These are phyloP conservation scores for Bombus fervidus DNA, from an alignment of 1,140 invertebrate genomes.

Conservation along the genomic window DNA sequence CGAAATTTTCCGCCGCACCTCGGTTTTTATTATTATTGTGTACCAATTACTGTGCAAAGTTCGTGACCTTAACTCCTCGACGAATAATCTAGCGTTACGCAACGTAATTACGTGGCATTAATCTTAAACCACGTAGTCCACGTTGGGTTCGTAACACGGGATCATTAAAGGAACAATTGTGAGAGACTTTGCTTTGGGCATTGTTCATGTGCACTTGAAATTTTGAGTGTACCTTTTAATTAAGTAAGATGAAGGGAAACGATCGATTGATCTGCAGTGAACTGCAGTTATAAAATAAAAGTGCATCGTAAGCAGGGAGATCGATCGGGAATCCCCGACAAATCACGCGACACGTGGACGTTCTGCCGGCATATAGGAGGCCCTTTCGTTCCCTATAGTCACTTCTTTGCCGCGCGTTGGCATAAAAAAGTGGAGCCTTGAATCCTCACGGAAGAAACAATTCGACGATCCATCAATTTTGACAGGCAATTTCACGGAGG, in stretches of 20 bases:
- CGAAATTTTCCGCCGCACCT: too few species aligned
- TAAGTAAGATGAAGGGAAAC: background rate
- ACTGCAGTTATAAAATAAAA: slow-evolving; percentile 62
- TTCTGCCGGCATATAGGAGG: background rate
- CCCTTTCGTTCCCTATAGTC: background rate
- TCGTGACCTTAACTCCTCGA: slow-evolving; percentile 25
- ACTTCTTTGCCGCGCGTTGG: background rate
- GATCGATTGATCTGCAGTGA: slow-evolving; percentile 65
- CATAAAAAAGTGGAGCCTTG: background rate
- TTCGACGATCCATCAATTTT: slow-evolving; percentile 41
- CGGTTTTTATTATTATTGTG: too few species aligned
- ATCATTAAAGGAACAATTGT: background rate
- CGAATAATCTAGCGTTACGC: background rate
- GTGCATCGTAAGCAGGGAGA: slow-evolving; percentile 53
- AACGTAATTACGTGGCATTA: slow-evolving; percentile 15
- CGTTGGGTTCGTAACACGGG: background rate
- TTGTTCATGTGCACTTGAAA: background rate
- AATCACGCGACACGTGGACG: slow-evolving; percentile 70
- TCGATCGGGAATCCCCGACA: slow-evolving; percentile 66
- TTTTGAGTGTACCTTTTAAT: background rate
- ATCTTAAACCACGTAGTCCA: background rate
- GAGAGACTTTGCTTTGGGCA: background rate
- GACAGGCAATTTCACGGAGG: slow-evolving; percentile 35
- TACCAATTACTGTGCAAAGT: background rate
- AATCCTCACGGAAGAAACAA: background rate